These are phyloP conservation scores for Colinus virginianus DNA, from an alignment of 2,113 vertebrate species.

Conservation along the genomic window DNA sequence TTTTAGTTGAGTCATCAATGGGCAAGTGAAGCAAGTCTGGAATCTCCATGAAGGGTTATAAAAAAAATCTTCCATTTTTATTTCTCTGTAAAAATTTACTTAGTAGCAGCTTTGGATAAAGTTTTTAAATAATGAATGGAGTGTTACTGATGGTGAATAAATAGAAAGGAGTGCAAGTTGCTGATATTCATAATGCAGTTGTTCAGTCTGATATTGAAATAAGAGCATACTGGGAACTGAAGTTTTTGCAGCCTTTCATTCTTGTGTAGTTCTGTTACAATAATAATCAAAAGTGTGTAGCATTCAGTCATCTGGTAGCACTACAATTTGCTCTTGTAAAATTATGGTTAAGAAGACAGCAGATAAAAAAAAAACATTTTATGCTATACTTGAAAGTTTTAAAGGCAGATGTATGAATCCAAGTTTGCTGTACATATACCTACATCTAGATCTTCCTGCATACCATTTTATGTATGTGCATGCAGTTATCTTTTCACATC, in stretches of 20 bases:
- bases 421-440: background rate
- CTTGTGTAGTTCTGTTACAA: background rate
- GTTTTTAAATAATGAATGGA: conserved; percentile 30
- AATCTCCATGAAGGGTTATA: conserved; percentile 13
- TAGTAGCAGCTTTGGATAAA: background rate
- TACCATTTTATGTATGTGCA: background rate
- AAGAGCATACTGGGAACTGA: background rate
- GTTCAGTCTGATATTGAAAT: background rate
- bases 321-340: background rate
- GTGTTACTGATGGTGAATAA: conserved; percentile 33
- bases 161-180: conserved; percentile 1
- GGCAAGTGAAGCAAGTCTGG: conserved; percentile 20
- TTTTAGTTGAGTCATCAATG: conserved; percentile 53
- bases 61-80: background rate
- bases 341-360: background rate
- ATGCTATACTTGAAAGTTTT: background rate
- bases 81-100: conserved; percentile 17
- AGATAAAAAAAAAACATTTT: background rate
- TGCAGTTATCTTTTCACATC: background rate
- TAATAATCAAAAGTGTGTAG: background rate
- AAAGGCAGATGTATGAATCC: background rate
- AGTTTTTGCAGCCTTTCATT: background rate
- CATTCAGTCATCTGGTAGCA: background rate
- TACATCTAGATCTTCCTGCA: background rate
- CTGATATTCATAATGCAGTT: background rate